phyloP scores from a whole-genome alignment of 2,888 invertebrate genomes.

The Lamproptera curius region DNA sequence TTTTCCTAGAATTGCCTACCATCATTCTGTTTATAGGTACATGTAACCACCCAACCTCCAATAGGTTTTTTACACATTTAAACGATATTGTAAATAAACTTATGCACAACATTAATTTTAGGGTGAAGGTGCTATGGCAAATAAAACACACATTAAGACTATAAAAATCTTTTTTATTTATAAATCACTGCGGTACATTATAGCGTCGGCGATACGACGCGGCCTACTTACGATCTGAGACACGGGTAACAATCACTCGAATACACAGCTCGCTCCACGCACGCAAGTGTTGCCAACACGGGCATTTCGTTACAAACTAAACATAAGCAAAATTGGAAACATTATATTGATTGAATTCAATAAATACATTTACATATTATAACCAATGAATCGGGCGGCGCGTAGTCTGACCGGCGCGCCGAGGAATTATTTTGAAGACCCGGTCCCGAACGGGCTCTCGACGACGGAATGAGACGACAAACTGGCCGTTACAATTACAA shows the following conservation, averaged over 20 bases:
- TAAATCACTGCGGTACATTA: conserved; percentile 72
- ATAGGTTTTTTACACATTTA: too few relatives aligned
- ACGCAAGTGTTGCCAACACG: conserved; percentile 43
- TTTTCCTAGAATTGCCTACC: too few relatives aligned
- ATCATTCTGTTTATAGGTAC: too few relatives aligned
- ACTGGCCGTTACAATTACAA: too few relatives aligned
- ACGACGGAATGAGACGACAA: too few relatives aligned
- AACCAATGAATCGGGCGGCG: conserved; percentile 5
- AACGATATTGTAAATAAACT: too few relatives aligned
- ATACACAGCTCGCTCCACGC: conserved; percentile 32
- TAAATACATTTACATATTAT: conserved; percentile 65
- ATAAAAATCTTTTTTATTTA: conserved; percentile 69
- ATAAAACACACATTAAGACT: conserved; percentile 50
- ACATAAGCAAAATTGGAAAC: conserved; percentile 59
- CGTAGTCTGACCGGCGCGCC: conserved; percentile 8
- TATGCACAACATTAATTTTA: too few relatives aligned
- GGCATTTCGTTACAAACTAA: conserved; percentile 53
- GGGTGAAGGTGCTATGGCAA: conserved; percentile 26
- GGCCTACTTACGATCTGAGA: conserved; percentile 50
- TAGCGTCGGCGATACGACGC: conserved; percentile 42
- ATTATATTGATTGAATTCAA: conserved; percentile 59
- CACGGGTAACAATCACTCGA: conserved; percentile 57
- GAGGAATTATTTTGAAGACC: conserved; percentile 1
- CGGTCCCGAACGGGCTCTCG: conserved; percentile 16
- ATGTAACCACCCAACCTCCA: too few relatives aligned